These are phyloP conservation scores for Drosophila emarginata DNA, from an alignment of 2,888 invertebrate genomes.

Conservation along the genomic window DNA sequence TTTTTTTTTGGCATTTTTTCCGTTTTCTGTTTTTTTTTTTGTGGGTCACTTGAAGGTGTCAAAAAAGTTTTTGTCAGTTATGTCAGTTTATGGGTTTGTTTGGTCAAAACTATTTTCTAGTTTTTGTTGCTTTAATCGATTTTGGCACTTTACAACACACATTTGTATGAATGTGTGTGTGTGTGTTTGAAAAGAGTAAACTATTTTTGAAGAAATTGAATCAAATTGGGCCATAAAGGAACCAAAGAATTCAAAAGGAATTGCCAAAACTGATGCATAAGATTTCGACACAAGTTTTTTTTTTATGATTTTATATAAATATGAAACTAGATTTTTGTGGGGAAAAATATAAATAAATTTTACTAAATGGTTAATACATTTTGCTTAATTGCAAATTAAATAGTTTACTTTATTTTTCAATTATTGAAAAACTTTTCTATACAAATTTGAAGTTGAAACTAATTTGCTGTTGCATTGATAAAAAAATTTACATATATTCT, in stretches of 20 bases:
- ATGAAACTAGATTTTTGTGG: too few relatives aligned
- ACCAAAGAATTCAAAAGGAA: background rate
- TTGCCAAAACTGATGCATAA: background rate
- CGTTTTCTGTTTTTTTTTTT: background rate
- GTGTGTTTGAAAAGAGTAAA: background rate
- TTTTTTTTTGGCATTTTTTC: background rate
- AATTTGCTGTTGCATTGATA: too few relatives aligned
- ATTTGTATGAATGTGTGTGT: conserved; percentile 6
- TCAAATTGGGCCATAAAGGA: background rate
- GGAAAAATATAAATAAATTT: too few relatives aligned
- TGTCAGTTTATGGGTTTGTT: conserved; percentile 51
- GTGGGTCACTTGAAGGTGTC: conserved; percentile 34
- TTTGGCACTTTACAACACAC: conserved; percentile 32
- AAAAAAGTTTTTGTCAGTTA: conserved; percentile 57
- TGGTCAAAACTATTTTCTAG: conserved; percentile 14
- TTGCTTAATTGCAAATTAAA: too few relatives aligned
- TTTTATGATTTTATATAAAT: too few relatives aligned
- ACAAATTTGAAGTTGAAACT: too few relatives aligned
- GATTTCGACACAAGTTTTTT: too few relatives aligned
- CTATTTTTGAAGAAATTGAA: background rate
- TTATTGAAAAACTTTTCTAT: too few relatives aligned
- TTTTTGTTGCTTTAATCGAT: conserved; percentile 50
- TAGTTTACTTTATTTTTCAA: too few relatives aligned
- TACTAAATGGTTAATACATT: too few relatives aligned
- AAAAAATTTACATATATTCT: too few relatives aligned